Base-by-base conservation (phyloP, 2,113 vertebrate genomes). In the Rhynchomys soricoides region DNA sequence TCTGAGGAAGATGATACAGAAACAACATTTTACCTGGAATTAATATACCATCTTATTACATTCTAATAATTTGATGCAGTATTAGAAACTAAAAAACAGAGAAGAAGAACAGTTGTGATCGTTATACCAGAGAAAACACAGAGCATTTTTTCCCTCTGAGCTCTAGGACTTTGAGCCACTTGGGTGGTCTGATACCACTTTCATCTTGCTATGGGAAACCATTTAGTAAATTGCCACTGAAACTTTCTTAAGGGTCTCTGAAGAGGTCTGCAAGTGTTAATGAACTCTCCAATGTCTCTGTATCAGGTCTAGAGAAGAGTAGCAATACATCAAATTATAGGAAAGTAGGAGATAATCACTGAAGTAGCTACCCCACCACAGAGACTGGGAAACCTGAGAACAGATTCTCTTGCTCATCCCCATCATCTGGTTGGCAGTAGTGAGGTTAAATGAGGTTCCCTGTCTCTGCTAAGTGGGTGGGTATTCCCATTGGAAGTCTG, bases 401-500 rank as follows among this genome's bases (percentile, higher is more conserved):
- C 81, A 26, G 13, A 93, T 89, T 70, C 34, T 77, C 66, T 94
- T 86, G 45, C 31, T 95, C 34, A 12, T 66, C 9, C 68, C n/a
- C 22, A 34, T 95, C 26, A 93, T 92, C 0, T 2, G 83, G 66
- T 89, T 94, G 86, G 57, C 75, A 90, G 66, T 50, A 74, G n/a
- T 9, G 55, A 98, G 95, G 97, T 96, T 96, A 96, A 93, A 95
- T 93, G 77, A 97, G 86, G 92, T 93, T 90, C 48, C 66, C 83
- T 82, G 94, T 87, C 93, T 97, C 66, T 94, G 66, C 86, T 85
- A 77, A 95, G 86, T 55, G 64, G 73, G 91, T 70, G 91, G 97
- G 96, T 75, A 95, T 96, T 94, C 96, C 96, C 66, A 34, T 15
- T 97, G 98, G 97, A 97, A 82, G 50, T 52, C 40, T 94, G 93